These are phyloP conservation scores for Sebastes matsubarae DNA, from an alignment of 2,797 vertebrate genomes.

Conservation along the genomic window DNA sequence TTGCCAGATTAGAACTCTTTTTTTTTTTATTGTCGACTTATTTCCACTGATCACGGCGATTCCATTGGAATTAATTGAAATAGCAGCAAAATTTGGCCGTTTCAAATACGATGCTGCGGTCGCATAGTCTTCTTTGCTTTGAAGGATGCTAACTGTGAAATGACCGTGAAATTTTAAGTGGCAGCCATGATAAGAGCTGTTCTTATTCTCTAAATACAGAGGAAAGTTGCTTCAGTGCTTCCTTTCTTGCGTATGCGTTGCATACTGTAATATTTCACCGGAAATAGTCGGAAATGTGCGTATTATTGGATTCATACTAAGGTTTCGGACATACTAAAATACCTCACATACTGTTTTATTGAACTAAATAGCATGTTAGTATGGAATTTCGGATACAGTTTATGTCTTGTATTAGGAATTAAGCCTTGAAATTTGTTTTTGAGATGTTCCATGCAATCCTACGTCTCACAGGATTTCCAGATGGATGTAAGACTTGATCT, in stretches of 20 bases:
- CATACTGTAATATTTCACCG: no score
- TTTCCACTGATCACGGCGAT: neutral
- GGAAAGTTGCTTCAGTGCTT: no score
- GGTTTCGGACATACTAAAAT: no score
- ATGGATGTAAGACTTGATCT: neutral
- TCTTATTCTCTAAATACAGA: fast-evolving
- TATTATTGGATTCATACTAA: no score
- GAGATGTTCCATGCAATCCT: neutral
- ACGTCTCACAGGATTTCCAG: neutral
- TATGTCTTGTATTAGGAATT: neutral
- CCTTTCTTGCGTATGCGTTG: no score
- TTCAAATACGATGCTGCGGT: neutral
- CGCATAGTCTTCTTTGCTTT: fast-evolving
- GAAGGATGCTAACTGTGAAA: no score
- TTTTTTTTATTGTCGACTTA: neutral
- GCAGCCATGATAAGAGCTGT: no score
- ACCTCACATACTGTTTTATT: no score
- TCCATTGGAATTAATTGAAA: neutral
- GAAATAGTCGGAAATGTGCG: no score
- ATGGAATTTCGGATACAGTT: no score
- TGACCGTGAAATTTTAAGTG: fast-evolving
- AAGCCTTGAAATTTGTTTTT: neutral
- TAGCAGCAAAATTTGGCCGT: fast-evolving
- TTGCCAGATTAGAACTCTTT: neutral
- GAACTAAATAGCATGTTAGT: no score